Evolutionary conservation across 2,113 vertebrate genomes (phyloP), one percentile per base, ranked within the genome.

Genomic region (Sinocyclocheilus maitianheensis): DNA sequence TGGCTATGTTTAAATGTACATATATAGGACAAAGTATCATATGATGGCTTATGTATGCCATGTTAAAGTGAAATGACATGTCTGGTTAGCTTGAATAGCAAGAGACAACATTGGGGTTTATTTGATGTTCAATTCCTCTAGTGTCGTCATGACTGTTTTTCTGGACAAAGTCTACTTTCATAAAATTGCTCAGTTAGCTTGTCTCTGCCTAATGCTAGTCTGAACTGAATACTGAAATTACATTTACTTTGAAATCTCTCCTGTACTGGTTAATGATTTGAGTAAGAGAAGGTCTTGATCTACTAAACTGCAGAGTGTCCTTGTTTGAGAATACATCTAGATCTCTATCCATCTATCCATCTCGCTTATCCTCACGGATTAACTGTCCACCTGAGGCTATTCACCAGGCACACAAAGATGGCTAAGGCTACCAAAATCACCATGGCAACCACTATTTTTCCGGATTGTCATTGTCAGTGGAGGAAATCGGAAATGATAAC

Each of bases 91-190:
- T 77, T 77, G 88, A 92, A 93, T 14, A 89, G 88, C 90, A 86
- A 83, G 82, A 89, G 90, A 92, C 90, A 91, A 86, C 90, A 88
- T 83, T 60, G 77, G 69, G 75, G 72, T 92, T 91, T 74, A 77
- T 91, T 90, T 94, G 88, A 91, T 84, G 69, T 83, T 67, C 3
- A 67, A 8, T 79, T 20, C 46, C 26, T 80, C 62, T 22, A 37
- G 22, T 14, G 71, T 22, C 69, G 9, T 10, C 18, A 22, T 80
- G 76, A 84, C 62, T 84, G 34, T 71, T 40, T 9, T 9, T 8
- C 37, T 37, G 4, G 5, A 71, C 82, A 37, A 37, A 37, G 37
- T 37, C 69, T 72, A 43, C 11, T 43, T 74, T 74, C 37, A 74
- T 12, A 3, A 74, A 43, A 2, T 74, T 43, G 20, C 18, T 43